A percentile compares a stretch with the other conserved stretches of the same genome.
phyloP scores from a whole-genome alignment of 2,113 vertebrate species.

The Crotalus helleri region DNA sequence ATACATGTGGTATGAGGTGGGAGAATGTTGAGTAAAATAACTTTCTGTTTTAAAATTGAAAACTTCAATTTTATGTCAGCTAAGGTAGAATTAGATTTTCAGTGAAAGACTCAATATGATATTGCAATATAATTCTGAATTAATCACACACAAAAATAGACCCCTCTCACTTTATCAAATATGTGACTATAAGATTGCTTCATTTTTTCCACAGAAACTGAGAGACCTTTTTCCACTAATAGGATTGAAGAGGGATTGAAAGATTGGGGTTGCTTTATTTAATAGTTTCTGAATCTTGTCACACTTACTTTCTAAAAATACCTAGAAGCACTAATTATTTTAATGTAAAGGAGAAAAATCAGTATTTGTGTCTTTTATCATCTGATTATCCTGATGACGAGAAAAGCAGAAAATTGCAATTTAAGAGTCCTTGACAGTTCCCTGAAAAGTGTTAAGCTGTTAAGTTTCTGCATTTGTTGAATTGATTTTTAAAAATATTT shows the following conservation, averaged over 20 bases:
- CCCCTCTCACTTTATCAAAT: not conserved
- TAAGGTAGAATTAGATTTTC: slow-evolving; percentile 27
- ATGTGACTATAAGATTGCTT: slow-evolving; percentile 50
- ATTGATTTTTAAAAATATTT: not conserved
- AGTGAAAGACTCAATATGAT: slow-evolving; percentile 28
- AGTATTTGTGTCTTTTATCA: slow-evolving; percentile 53
- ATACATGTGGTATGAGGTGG: not conserved
- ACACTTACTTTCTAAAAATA: slow-evolving; percentile 66
- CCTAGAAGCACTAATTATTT: slow-evolving; percentile 46
- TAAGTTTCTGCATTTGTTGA: not conserved
- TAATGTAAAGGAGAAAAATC: slow-evolving; percentile 25
- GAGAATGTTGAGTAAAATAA: not conserved
- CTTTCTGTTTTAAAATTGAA: not conserved
- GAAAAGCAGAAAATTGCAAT: slow-evolving; percentile 35
- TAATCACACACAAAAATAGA: slow-evolving; percentile 46
- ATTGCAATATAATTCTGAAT: slow-evolving; percentile 49
- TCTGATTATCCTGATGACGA: slow-evolving; percentile 51
- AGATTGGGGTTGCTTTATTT: slow-evolving; percentile 54
- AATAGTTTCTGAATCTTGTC: slow-evolving; percentile 55
- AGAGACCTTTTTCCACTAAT: slow-evolving; percentile 46
- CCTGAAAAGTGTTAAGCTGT: slow-evolving; percentile 23
- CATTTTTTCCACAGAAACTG: slow-evolving; percentile 54
- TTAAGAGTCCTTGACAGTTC: slow-evolving; percentile 46
- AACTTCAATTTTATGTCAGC: not conserved
- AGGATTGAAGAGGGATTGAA: slow-evolving; percentile 26